A percentile compares a stretch with the other conserved stretches of the same genome.
Evolutionary conservation across 2,797 vertebrate species (phyloP).

Genomic region (Phalloptychus januarius): DNA sequence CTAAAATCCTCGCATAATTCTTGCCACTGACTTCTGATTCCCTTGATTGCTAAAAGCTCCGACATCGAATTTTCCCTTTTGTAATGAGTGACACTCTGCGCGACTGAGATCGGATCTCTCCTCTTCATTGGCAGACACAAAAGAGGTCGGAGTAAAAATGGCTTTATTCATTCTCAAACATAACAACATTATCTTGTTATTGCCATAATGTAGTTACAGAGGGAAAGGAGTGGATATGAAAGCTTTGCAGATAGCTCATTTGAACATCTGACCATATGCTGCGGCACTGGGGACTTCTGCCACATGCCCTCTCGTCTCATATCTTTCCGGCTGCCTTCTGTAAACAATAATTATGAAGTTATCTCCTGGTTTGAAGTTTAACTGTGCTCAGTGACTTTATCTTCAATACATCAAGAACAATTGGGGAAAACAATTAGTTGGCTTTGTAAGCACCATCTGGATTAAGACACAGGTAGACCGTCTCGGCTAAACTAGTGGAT

Average conservation of each 20-base stretch:
- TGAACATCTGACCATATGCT: constrained; percentile 37
- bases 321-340: constrained; percentile 50
- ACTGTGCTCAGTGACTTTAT: not conserved
- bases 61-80: constrained; percentile 22
- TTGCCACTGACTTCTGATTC: constrained; percentile 12
- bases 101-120: constrained; percentile 58
- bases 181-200: constrained; percentile 58
- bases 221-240: constrained; percentile 34
- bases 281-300: constrained; percentile 28
- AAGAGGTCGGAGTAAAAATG: constrained; percentile 49
- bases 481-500: not conserved
- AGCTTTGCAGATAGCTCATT: constrained; percentile 42
- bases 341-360: constrained; percentile 52
- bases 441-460: not conserved
- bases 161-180: constrained; percentile 52
- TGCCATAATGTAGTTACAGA: constrained; percentile 48
- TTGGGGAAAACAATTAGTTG: not conserved
- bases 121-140: constrained; percentile 55
- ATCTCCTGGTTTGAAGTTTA: constrained; percentile 25
- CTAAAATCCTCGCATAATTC: not conserved
- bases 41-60: constrained; percentile 19
- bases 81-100: constrained; percentile 38
- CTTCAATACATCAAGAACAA: not conserved
- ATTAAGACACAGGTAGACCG: not conserved
- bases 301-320: constrained; percentile 46